Evolutionary conservation across 2,113 vertebrate species (phyloP).

Genomic region (Phylloscopus trochiloides): DNA sequence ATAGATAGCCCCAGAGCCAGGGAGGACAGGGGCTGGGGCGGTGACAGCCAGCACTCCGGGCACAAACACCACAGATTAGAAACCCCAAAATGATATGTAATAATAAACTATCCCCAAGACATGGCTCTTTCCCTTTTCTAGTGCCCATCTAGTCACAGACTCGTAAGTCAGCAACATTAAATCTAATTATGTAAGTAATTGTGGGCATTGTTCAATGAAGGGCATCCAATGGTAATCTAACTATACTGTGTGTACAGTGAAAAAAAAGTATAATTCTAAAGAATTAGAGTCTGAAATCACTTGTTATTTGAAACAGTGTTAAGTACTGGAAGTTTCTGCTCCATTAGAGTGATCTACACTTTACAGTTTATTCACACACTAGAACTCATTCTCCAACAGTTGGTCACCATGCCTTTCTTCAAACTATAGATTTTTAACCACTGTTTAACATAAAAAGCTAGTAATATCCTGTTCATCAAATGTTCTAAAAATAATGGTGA

Average conservation of each 20-base stretch:
- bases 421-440: not conserved
- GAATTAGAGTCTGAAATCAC: not conserved
- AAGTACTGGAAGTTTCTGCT: not conserved
- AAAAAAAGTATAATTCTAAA: not conserved
- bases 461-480: not conserved
- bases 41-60: accelerated
- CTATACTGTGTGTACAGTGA: not conserved
- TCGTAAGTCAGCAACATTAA: not conserved
- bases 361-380: not conserved
- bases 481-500: not conserved
- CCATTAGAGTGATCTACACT: not conserved
- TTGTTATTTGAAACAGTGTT: not conserved
- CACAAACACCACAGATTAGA: not conserved
- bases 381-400: not conserved
- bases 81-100: accelerated
- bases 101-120: not conserved
- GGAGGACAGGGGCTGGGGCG: not conserved
- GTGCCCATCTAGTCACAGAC: not conserved
- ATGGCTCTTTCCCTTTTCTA: not conserved
- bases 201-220: not conserved
- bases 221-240: not conserved
- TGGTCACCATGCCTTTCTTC: not conserved
- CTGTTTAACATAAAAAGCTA: not conserved
- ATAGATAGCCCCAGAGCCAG: not conserved
- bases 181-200: not conserved